Conservation (phyloP, 2,797 vertebrate genomes). For the Pterois miles region DNA sequence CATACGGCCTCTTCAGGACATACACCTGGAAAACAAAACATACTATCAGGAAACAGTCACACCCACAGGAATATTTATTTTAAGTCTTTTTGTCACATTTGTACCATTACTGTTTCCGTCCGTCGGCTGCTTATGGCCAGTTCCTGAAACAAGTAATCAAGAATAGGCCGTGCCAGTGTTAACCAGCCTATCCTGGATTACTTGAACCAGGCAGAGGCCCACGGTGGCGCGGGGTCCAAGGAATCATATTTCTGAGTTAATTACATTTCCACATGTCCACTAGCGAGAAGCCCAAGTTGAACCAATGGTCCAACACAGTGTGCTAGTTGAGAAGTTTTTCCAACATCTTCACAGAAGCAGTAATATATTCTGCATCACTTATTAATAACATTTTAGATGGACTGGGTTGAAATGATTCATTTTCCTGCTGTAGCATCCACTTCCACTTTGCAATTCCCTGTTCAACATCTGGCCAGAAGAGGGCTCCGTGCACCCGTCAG, state of each 20-base stretch:
- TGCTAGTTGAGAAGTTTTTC: background rate
- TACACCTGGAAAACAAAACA: conserved; percentile 85
- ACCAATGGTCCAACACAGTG: background rate
- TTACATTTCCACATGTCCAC: conserved; percentile 51
- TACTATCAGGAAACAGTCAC: background rate
- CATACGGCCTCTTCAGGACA: conserved; percentile 92
- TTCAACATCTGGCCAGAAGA: conserved; percentile 74
- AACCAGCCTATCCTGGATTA: conserved; percentile 99
- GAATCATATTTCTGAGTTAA: conserved; percentile 60
- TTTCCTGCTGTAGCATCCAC: conserved; percentile 16
- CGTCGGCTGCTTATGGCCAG: conserved; percentile 72
- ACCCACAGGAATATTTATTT: background rate
- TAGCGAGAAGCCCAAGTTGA: background rate
- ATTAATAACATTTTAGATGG: conserved; percentile 15
- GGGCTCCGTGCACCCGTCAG: conserved; percentile 60
- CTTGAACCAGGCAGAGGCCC: conserved; percentile 94
- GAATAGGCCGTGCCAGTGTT: conserved; percentile 91
- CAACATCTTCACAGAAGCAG: background rate
- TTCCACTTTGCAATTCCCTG: conserved; percentile 7
- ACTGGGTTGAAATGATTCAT: conserved; percentile 30
- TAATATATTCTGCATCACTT: background rate
- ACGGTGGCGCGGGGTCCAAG: conserved; percentile 25
- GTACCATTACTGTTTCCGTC: background rate
- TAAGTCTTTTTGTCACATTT: background rate
- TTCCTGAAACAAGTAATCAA: conserved; percentile 99